Evolutionary conservation across 1,140 invertebrate genomes (phyloP), one percentile per base, ranked within the genome.

Genomic region (Drosophila takahashii): DNA sequence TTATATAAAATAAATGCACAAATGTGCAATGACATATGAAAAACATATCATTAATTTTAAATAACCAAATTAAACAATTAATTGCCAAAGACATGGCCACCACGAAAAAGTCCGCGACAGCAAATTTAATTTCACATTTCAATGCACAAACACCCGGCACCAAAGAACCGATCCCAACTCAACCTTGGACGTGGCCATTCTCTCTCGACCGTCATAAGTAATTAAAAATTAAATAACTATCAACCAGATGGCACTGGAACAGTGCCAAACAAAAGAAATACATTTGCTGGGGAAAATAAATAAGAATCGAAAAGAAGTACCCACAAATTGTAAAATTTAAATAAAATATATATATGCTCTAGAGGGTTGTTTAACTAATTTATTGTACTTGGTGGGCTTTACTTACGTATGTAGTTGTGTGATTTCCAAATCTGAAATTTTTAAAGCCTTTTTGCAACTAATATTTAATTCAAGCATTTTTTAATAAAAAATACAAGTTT

Each of bases 31-130:
- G 84, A 87, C 84, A 87, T 80, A 89, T 84, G 77, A 87, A 87
- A 89, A 87, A 87, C 84, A 87, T 75, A 89, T 87, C 76, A 87
- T 87, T 87, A 89, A 87, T 89, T 89, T 89, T 67, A 89, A 87
- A 89, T 87, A 89, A 87, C 79, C 56, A 89, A 87, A 87, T 87
- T 87, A 87, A 89, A 84, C 85, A 89, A 87, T 87, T 87, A 87
- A 87, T 83, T 79, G 81, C 83, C 69, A 85, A 85, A 81, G 81
- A 85, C 81, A 67, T 52, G 69, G 54, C 47, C 42, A 41, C 59
- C 50, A 26, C 47, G 70, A 61, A 64, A 66, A 76, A 57, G 53
- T 47, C 26, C 34, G 67, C 65, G 51, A 57, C 59, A 83, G 57
- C 62, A 83, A 87, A 87, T 89, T 87, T 89, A 89, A 87, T 87